Base-by-base conservation (phyloP, 2,888 invertebrate species). In the Nycteola revayana region DNA sequence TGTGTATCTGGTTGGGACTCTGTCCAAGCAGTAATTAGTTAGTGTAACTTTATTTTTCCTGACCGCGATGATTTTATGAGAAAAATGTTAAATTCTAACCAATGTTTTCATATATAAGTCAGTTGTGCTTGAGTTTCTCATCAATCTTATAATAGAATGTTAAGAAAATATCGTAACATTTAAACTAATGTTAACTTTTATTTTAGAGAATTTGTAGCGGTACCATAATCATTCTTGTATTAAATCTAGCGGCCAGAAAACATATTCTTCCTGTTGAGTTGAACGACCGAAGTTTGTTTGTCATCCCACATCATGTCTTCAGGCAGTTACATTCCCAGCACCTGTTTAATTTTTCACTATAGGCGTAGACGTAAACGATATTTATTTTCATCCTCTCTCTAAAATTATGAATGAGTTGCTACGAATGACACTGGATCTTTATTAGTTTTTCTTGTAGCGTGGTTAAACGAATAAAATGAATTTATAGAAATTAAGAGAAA, bases 1-100 rank as follows among this genome's bases (percentile, higher is more conserved):
- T 85, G 84, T 87, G 87, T 85, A 88, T 86, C 86, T 85, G 75
- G 67, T 79, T 86, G 87, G 87, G 87, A 84, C 76, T 76, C 72
- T 68, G 84, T 85, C 87, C 87, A 88, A 87, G 72, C 70, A 74
- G 81, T 85, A 87, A 88, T 88, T 88, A 87, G 84, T 77, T 70
- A 73, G 75, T 72, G 75, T 73, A 66, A 66, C 75, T 75, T 76
- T 81, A 82, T 84, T 83, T 79, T 77, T 48, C 69, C 66, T 70
- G 47, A 63, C 49, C 51, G 45, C 64, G 51, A 60, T 54, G 52
- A 62, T 49, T 52, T 71, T 69, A 44, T 43, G 44, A 52, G 53
- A 64, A 62, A 60, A 66, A 44, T 37, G 37, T 39, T n/a, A 30
- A 40, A 30, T 53, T 40, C 47, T 34, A 42, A 49, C 36, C 32